These are phyloP conservation scores for Clamator glandarius DNA, from an alignment of 2,797 vertebrate species.

Conservation along the genomic window DNA sequence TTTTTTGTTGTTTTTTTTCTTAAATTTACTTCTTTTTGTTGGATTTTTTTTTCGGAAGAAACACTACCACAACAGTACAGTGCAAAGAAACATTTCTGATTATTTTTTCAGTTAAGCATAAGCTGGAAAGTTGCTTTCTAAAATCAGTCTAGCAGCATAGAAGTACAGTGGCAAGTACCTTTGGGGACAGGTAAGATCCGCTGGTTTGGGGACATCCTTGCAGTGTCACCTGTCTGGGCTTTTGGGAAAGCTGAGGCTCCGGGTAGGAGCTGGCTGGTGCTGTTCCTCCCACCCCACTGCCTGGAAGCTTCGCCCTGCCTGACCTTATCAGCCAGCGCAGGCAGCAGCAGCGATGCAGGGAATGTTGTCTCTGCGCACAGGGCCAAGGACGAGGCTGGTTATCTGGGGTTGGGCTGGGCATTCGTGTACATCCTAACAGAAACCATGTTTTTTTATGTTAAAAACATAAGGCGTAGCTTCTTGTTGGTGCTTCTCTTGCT, in stretches of 20 bases:
- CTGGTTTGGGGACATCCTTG: neutral
- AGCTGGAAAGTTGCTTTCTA: neutral
- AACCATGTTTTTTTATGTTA: neutral
- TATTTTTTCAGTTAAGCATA: neutral
- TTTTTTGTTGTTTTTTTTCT: too few relatives aligned
- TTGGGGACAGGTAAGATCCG: neutral
- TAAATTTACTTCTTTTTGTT: neutral
- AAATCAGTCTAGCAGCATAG: neutral
- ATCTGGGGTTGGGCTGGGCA: neutral
- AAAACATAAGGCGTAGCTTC: neutral
- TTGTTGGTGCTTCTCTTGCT: fast-evolving
- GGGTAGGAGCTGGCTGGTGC: neutral
- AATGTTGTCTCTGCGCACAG: neutral
- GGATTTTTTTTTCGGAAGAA: neutral
- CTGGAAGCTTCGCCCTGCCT: conserved; percentile 15
- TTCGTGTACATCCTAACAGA: neutral
- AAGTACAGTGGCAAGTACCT: neutral
- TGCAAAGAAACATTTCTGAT: neutral
- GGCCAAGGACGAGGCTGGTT: neutral
- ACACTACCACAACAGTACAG: fast-evolving
- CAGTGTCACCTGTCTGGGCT: neutral
- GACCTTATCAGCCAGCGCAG: neutral
- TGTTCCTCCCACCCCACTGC: neutral
- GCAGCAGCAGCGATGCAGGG: neutral
- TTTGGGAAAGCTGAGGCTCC: neutral